Evolutionary conservation across 1,140 invertebrate species (phyloP), one percentile per base, ranked within the genome.

Genomic region (Leptopilina boulardi): DNA sequence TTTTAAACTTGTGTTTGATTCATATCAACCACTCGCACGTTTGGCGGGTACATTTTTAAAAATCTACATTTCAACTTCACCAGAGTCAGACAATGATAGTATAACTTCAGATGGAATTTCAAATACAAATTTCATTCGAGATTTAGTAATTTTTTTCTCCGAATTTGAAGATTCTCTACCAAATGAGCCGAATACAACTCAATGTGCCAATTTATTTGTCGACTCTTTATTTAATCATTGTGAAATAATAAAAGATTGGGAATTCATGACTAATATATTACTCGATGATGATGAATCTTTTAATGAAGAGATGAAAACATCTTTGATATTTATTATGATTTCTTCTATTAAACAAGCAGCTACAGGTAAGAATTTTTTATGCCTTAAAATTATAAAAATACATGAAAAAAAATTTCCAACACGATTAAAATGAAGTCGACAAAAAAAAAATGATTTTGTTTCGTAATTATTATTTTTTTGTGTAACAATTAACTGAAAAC

Each of bases 211-310:
- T 0, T 99, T 99, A 92, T 92, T 99, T 21, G 99, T 99, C 0
- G 99, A 99, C 92, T 99, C 98, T 42, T 92, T 99, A 15, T 99
- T 99, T 84, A 99, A 99, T 85, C 98, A 96, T 38, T 99, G 99
- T 92, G 95, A 96, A 19, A 99, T 99, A 98, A 98, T 99, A 94
- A 99, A 98, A 90, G 99, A 99, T 91, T 99, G 99, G 98, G 97
- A 99, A 88, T 99, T 98, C 87, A 99, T 99, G 98, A 99, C 98
- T 0, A 98, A 99, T 92, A 91, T 99, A 75, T 89, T 99, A 71
- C 89, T 99, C 8, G 98, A 99, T 13, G 94, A 94, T 75, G 98
- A 99, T 91, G 98, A 99, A 91, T 93, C 96, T 2, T 91, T 98
- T 18, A 96, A 98, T 91, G 97, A 98, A 89, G 92, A 96, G 76